Conservation (phyloP, 2,888 invertebrate genomes). For the Notodonta ziczac region DNA sequence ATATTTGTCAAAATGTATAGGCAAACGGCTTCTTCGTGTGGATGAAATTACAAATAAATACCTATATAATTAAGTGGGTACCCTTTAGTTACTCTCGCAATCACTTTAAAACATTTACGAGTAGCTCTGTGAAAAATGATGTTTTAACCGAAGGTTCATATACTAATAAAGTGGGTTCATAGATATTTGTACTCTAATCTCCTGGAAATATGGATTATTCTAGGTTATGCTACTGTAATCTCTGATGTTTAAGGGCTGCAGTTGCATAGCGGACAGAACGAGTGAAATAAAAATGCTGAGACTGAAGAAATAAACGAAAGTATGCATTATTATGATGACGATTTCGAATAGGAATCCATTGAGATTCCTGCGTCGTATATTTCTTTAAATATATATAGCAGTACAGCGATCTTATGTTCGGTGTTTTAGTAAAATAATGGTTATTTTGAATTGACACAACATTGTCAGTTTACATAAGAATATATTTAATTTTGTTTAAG, state of each 20-base stretch:
- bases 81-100: no score
- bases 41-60: no score
- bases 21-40: no score
- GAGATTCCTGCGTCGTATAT: conserved; percentile 39
- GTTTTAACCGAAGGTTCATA: no score
- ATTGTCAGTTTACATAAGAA: no score
- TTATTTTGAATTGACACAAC: not conserved
- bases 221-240: conserved; percentile 30
- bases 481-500: no score
- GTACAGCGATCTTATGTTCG: not conserved
- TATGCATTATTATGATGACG: conserved; percentile 82
- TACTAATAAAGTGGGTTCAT: no score
- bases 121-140: no score
- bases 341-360: conserved; percentile 57
- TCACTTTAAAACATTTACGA: no score
- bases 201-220: not conserved
- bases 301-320: conserved; percentile 80
- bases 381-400: conserved; percentile 11
- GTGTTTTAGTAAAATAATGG: not conserved
- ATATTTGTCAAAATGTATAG: no score
- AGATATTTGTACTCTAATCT: no score
- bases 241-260: conserved; percentile 54
- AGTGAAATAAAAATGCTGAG: conserved; percentile 75
- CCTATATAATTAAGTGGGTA: no score
- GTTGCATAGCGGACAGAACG: conserved; percentile 60